Base-by-base conservation (phyloP, 2,797 vertebrate genomes). In the Crax fasciolata region DNA sequence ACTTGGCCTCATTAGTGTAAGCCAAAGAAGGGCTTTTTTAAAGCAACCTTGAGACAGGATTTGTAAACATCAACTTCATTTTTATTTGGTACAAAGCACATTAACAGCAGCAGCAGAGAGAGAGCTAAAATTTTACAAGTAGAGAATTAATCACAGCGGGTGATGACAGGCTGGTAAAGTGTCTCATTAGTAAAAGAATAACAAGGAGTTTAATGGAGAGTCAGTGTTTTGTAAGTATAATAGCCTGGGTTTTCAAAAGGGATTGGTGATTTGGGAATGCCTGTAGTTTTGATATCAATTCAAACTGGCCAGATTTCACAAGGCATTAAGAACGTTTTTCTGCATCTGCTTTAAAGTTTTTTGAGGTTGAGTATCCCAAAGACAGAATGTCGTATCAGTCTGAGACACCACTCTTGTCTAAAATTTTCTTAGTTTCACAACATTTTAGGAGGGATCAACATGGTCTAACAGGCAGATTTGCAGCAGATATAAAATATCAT, bases 171-270 rank as follows among this genome's bases (percentile, higher is more conserved):
- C 92, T 96, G 79, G 95, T 96, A 90, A 97, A 97, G 93, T 90
- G 94, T 91, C 94, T 97, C 83, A 94, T 97, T 96, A 97, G 94
- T 95, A 95, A 96, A 97, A 96, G 94, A 96, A 96, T 97, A 97
- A 93, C 92, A 95, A 96, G 94, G 83, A 95, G 70, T 96, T 96
- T 96, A 94, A 96, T 61, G 92, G 89, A 83, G 72, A 97, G 89
- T 81, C 79, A 57, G 73, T 84, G 71, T 93, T 96, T 93, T 93
- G 77, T 90, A 72, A 73, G 87, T 84, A 62, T 89, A 95, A 95
- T 91, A 61, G 55, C 59, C 59, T 52, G 77, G 90, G 76, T 81
- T 96, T 95, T 81, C 89, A 81, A 70, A 48, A 90, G 41, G 62
- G 63, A 79, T 93, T 74, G 92, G 58, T 76, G 73, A 59, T 88